These are phyloP conservation scores for Ramphastos sulfuratus DNA, from an alignment of 2,113 vertebrate species.

Conservation along the genomic window DNA sequence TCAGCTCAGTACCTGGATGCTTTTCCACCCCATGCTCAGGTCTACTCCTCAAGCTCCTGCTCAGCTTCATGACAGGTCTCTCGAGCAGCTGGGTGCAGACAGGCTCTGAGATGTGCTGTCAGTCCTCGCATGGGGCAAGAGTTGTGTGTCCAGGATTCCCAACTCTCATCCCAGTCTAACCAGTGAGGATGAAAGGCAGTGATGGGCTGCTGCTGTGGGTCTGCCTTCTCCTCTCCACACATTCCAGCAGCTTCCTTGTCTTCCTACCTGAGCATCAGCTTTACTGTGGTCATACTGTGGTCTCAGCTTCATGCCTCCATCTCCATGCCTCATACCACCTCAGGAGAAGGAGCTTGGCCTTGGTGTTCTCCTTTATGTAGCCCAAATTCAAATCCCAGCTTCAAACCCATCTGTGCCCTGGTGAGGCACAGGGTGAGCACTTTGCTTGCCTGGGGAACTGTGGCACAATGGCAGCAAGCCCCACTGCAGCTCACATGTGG, in stretches of 20 bases:
- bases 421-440: background rate
- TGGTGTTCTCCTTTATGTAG: background rate
- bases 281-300: fast-evolving
- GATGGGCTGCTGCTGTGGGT: background rate
- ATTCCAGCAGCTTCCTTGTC: background rate
- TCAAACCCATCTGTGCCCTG: fast-evolving
- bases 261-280: background rate
- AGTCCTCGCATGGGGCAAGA: background rate
- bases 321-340: background rate
- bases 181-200: background rate
- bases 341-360: background rate
- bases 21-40: fast-evolving
- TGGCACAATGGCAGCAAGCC: fast-evolving
- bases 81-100: background rate
- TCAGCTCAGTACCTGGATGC: background rate
- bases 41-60: background rate
- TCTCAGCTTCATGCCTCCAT: background rate
- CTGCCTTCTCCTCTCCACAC: background rate
- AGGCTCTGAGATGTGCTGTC: background rate
- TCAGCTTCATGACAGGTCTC: fast-evolving
- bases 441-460: background rate
- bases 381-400: background rate
- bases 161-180: background rate
- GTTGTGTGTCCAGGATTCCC: background rate
- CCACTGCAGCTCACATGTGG: background rate